phyloP scores from a whole-genome alignment of 2,888 invertebrate species.

The Cataglyphis albicans region DNA sequence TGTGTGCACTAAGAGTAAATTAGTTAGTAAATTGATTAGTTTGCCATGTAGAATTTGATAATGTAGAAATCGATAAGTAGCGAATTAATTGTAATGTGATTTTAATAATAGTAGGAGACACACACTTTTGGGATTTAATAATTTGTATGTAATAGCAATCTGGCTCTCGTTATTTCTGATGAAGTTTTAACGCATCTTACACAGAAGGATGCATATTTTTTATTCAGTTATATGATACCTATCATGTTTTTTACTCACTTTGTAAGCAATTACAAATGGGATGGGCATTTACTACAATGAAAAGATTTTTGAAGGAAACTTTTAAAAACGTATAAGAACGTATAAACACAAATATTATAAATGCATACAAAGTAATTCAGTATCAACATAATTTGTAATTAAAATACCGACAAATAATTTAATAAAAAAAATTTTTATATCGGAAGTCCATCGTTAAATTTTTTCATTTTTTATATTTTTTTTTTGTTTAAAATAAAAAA shows the following conservation, averaged over 20 bases:
- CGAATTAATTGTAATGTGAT: not conserved
- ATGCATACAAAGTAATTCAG: conserved; percentile 1
- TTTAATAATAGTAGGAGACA: conserved; percentile 2
- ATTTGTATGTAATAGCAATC: not conserved
- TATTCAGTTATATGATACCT: not conserved
- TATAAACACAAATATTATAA: not conserved
- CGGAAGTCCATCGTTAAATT: not conserved
- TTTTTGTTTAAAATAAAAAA: conserved; percentile 5
- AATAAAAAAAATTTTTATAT: conserved; percentile 17
- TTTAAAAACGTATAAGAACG: conserved; percentile 13
- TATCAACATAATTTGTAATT: conserved; percentile 33
- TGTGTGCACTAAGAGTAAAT: conserved; percentile 15
- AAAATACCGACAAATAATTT: not conserved
- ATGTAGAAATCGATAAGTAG: not conserved
- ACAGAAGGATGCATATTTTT: not conserved
- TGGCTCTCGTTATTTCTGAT: not conserved
- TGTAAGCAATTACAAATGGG: not conserved
- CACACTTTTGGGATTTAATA: not conserved
- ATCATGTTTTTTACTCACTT: not conserved
- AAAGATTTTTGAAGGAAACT: not conserved
- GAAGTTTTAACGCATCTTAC: not conserved
- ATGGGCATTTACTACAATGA: conserved; percentile 8
- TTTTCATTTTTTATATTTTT: not conserved
- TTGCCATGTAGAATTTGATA: not conserved
- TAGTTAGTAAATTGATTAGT: conserved; percentile 23